A percentile compares a stretch with the other conserved stretches of the same genome.
Conservation (phyloP, 2,888 invertebrate species). For the Anthrax anthrax region DNA sequence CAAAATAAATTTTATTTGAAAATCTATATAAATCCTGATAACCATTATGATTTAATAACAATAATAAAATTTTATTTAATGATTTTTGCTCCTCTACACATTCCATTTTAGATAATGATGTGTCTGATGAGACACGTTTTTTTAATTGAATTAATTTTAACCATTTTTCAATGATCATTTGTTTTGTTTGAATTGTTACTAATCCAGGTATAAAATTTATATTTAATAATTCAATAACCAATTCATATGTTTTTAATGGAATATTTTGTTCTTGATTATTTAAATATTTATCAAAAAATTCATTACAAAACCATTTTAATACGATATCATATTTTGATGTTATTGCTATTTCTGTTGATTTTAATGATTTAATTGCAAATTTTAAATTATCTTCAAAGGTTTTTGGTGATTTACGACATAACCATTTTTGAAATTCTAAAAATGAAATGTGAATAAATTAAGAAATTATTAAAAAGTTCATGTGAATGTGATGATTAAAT, state of each 20-base stretch:
- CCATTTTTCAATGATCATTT: constrained; percentile 15
- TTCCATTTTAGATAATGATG: neutral
- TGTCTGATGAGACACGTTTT: neutral
- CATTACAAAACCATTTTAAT: constrained; percentile 22
- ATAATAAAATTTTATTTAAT: constrained; percentile 16
- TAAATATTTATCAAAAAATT: constrained; percentile 7
- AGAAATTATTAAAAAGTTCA: no score
- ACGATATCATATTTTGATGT: constrained; percentile 26
- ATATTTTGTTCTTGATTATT: neutral
- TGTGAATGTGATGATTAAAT: no score
- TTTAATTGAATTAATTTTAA: constrained; percentile 4
- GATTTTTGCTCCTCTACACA: neutral
- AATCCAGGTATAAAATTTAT: constrained; percentile 17
- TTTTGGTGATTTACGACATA: constrained; percentile 20
- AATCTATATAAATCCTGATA: constrained; percentile 23
- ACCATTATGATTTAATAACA: constrained; percentile 19
- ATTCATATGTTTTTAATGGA: constrained; percentile 7
- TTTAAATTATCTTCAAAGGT: constrained; percentile 21
- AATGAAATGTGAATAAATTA: no score
- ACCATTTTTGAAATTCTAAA: constrained; percentile 26
- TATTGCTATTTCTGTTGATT: constrained; percentile 26
- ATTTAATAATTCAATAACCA: constrained; percentile 17
- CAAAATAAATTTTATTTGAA: constrained; percentile 17
- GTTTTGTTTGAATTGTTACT: constrained; percentile 15
- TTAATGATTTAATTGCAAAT: constrained; percentile 30